These are phyloP conservation scores for Drosophila paramelanica DNA, from an alignment of 2,888 invertebrate genomes.

Conservation along the genomic window DNA sequence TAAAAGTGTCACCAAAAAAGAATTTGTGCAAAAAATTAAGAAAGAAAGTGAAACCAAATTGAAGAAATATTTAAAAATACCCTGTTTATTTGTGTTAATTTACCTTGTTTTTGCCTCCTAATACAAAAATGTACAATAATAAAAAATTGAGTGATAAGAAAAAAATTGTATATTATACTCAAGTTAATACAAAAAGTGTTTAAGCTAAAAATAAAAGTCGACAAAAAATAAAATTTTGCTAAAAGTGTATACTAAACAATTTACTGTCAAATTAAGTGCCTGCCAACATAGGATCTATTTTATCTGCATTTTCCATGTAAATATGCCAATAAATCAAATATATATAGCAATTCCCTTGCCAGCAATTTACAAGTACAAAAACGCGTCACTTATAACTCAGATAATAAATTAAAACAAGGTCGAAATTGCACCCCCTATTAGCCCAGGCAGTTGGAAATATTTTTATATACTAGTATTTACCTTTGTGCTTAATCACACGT, in stretches of 20 bases:
- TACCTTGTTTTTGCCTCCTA: slow-evolving; percentile 8
- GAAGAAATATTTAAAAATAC: slow-evolving; percentile 31
- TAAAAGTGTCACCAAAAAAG: slow-evolving; percentile 16
- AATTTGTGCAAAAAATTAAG: slow-evolving; percentile 32
- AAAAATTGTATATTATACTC: slow-evolving; percentile 10
- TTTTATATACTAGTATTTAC: slow-evolving; percentile 12
- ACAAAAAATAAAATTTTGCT: slow-evolving; percentile 9
- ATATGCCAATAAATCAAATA: slow-evolving; percentile 41
- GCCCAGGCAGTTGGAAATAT: slow-evolving; percentile 1
- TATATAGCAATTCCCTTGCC: slow-evolving; percentile 18
- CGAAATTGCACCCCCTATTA: slow-evolving; percentile 1
- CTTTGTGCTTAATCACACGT: slow-evolving; percentile 45
- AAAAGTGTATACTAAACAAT: not conserved
- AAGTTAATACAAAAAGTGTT: slow-evolving; percentile 15
- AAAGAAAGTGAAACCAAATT: slow-evolving; percentile 39
- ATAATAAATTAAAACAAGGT: slow-evolving; percentile 21
- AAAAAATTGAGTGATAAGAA: slow-evolving; percentile 37
- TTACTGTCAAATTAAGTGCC: slow-evolving; percentile 2
- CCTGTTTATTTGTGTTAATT: slow-evolving; percentile 1
- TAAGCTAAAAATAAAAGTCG: slow-evolving; percentile 7
- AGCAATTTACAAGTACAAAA: slow-evolving; percentile 79
- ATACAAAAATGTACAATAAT: not conserved
- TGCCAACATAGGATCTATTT: not conserved
- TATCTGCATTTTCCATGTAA: slow-evolving; percentile 59
- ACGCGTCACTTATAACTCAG: slow-evolving; percentile 29